Conservation (phyloP, 2,797 vertebrate genomes). For the Tachyglossus aculeatus region DNA sequence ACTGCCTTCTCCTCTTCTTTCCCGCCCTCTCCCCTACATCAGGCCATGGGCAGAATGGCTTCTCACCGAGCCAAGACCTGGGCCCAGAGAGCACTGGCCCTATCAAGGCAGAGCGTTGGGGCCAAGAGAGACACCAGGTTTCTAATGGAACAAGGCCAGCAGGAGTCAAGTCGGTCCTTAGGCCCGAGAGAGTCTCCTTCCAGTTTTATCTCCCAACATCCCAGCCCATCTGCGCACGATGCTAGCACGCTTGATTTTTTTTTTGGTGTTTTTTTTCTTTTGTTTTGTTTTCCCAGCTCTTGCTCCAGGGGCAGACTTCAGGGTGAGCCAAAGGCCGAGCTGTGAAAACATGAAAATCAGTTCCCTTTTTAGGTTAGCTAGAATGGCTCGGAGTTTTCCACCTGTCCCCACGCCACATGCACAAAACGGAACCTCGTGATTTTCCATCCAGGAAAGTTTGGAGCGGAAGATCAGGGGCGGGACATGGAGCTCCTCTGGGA, state of each 20-base stretch:
- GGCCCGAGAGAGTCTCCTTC: too few relatives aligned
- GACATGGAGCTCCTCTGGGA: too few relatives aligned
- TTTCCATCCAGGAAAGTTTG: constrained; percentile 16
- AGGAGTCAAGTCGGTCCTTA: not conserved
- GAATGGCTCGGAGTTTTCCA: not conserved
- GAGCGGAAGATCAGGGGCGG: too few relatives aligned
- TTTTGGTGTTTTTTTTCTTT: too few relatives aligned
- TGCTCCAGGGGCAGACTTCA: fast-evolving
- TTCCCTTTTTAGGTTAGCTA: not conserved
- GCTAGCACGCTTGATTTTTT: too few relatives aligned
- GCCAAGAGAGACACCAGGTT: not conserved
- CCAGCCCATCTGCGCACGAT: too few relatives aligned
- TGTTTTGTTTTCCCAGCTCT: too few relatives aligned
- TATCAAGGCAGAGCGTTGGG: not conserved
- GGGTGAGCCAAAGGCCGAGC: not conserved
- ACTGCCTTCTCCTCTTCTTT: not conserved
- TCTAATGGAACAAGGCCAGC: not conserved
- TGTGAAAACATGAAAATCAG: not conserved
- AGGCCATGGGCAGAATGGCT: not conserved
- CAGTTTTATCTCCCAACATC: too few relatives aligned
- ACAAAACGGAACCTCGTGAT: not conserved
- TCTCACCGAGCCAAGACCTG: not conserved
- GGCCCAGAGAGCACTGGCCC: not conserved
- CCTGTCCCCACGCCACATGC: constrained; percentile 29
- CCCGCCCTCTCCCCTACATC: not conserved